Evolutionary conservation across 2,888 invertebrate genomes (phyloP), one percentile per base, ranked within the genome.

Genomic region (Oligia latruncula): DNA sequence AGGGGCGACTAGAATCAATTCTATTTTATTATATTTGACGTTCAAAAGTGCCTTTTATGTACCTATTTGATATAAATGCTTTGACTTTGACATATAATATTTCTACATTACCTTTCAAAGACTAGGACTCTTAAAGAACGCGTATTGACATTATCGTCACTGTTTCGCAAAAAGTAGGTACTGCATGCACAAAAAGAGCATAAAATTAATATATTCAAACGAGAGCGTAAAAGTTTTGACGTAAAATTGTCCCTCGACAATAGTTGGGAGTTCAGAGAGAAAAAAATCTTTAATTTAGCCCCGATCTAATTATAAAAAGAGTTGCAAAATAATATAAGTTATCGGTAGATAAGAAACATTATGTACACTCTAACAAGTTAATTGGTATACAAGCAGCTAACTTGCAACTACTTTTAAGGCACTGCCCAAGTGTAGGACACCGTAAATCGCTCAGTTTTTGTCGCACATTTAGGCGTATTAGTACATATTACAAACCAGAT

Each of bases 161-260:
- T 60, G 15, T 67, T 52, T 68, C 29, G 35, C 20, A 46, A 62
- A 82, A 75, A 71, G 17, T n/a, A 20, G n/a, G 15, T 52, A 40
- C 17, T 20, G 52, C 64, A 46, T 66, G 64, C 72, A 55, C 35
- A 66, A 60, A 81, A 77, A 71, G 58, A 74, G 58, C 55, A 62
- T 66, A 58, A 74, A 77, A 85, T 82, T 62, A 83, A 84, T 80
- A 74, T 83, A 87, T 85, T 83, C 76, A 77, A 86, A 68, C 71
- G 68, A 74, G 71, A 79, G 29, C 43, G 72, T 55, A 73, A 87
- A 83, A 87, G 68, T 85, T 83, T 74, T 52, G 74, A 80, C 74
- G 64, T 83, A 77, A 86, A 79, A 77, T 72, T 80, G 87, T 83
- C 80, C 71, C 72, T 40, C 79, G 76, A 62, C 62, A 77, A 70